Evolutionary conservation across 2,888 invertebrate genomes (phyloP).

Genomic region (Ischnura elegans): DNA sequence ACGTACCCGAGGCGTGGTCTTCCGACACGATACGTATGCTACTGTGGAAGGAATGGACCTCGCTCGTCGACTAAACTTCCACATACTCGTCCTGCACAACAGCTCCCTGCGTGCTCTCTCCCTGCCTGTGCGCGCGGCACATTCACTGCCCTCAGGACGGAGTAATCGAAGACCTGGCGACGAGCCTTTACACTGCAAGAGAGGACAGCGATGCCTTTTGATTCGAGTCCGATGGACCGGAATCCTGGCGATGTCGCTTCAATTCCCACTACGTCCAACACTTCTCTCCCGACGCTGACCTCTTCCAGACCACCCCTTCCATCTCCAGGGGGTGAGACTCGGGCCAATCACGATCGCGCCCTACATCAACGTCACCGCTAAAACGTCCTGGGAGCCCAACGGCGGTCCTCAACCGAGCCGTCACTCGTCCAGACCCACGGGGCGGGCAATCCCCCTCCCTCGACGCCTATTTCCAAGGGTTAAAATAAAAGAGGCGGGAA

Average conservation of each 20-base stretch:
- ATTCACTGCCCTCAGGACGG: background rate
- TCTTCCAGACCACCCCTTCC: background rate
- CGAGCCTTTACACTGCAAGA: background rate
- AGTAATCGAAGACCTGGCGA: background rate
- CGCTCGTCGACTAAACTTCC: background rate
- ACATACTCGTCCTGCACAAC: background rate
- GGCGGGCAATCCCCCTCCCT: background rate
- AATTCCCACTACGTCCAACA: background rate
- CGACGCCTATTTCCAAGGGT: background rate
- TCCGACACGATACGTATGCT: background rate
- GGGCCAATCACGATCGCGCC: slow-evolving; percentile 3
- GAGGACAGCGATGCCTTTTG: slow-evolving; percentile 7
- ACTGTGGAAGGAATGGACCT: background rate
- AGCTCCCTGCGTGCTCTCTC: background rate
- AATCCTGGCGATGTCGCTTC: background rate
- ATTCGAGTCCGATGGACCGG: slow-evolving; percentile 3
- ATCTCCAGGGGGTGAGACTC: background rate
- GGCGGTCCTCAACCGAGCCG: background rate
- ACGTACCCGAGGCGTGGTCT: background rate
- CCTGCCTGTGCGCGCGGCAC: background rate
- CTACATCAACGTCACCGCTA: slow-evolving; percentile 3
- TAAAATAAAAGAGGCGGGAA: background rate
- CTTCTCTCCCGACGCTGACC: background rate
- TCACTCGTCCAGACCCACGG: background rate
- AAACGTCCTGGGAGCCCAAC: background rate